Conservation (phyloP, 2,113 vertebrate genomes). For the Paradoxurus hermaphroditus region DNA sequence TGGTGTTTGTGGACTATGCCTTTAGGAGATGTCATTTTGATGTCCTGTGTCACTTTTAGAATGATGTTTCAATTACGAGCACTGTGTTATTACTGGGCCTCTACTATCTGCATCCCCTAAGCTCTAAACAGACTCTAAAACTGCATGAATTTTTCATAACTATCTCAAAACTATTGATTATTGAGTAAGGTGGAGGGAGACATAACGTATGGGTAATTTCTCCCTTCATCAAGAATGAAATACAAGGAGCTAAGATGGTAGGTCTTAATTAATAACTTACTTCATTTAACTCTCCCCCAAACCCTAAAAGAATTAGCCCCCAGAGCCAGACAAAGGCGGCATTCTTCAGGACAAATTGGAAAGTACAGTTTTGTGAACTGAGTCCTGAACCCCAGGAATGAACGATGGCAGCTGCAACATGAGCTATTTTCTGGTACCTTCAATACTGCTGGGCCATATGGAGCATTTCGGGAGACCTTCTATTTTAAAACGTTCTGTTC, state of each 20-base stretch:
- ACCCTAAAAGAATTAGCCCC: background rate
- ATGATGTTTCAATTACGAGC: background rate
- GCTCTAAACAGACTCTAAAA: background rate
- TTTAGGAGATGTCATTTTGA: background rate
- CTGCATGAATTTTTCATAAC: background rate
- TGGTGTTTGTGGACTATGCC: background rate
- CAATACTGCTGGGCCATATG: slow-evolving; percentile 60
- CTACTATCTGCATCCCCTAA: background rate
- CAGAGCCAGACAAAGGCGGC: slow-evolving; percentile 47
- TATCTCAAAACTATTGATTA: background rate
- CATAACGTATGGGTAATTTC: slow-evolving; percentile 3
- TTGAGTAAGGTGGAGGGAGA: background rate
- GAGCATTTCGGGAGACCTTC: slow-evolving; percentile 58
- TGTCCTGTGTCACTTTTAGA: background rate
- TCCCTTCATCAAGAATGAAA: slow-evolving; percentile 16
- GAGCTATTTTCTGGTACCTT: slow-evolving; percentile 63
- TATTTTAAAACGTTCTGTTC: slow-evolving; percentile 69
- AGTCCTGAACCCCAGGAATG: slow-evolving; percentile 42
- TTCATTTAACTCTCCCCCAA: slow-evolving; percentile 20
- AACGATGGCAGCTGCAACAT: slow-evolving; percentile 46
- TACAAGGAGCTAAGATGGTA: slow-evolving; percentile 20
- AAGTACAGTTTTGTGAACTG: slow-evolving; percentile 48
- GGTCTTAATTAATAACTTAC: slow-evolving; percentile 57
- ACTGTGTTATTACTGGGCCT: background rate
- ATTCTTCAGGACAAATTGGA: slow-evolving; percentile 45